Evolutionary conservation across 2,797 vertebrate genomes (phyloP), one percentile per base, ranked within the genome.

Genomic region (Lophotriccus pileatus): DNA sequence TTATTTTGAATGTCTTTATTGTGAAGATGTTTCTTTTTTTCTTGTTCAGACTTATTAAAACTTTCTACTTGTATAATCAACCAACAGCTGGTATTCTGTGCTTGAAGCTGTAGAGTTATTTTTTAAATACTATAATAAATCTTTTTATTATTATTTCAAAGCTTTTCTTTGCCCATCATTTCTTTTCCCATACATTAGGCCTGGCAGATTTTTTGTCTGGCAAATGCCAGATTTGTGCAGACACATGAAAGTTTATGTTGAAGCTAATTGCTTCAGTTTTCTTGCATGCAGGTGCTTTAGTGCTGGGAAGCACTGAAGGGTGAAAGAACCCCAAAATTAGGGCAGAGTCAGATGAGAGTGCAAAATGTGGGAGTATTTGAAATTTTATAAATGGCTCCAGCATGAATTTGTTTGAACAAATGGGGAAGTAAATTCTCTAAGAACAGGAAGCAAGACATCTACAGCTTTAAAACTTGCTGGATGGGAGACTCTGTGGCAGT

Each of bases 81-180:
- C 30, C n/a, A 82, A 44, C 36, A 97, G 58, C 66, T 94, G 52
- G 44, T 85, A 36, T 88, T 77, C 53, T 78, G 21, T 73, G 7
- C 83, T 93, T 77, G 72, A 85, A 79, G 36, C 25, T 15, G 4
- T 20, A 46, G 41, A 46, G 50, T 62, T 91, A 60, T 69, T 58
- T 74, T 56, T 30, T 0, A 67, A 93, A 77, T 73, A 49, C 36
- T 90, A 41, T 52, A 91, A 87, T 70, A 87, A 83, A 66, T 60
- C 2, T 78, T 83, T 80, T 83, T 66, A 44, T 90, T 82, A 66
- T 70, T 94, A 75, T 91, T 89, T 93, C 59, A 87, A 78, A 87
- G 34, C 8, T 52, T 94, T 91, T 87, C 28, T 81, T 91, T 92
- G n/a, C 34, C 20, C 2, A 4, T 78, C 2, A 4, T 63, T 93